Evolutionary conservation across 2,797 vertebrate genomes (phyloP), one percentile per base, ranked within the genome.

Genomic region (Molossus alvarezi): DNA sequence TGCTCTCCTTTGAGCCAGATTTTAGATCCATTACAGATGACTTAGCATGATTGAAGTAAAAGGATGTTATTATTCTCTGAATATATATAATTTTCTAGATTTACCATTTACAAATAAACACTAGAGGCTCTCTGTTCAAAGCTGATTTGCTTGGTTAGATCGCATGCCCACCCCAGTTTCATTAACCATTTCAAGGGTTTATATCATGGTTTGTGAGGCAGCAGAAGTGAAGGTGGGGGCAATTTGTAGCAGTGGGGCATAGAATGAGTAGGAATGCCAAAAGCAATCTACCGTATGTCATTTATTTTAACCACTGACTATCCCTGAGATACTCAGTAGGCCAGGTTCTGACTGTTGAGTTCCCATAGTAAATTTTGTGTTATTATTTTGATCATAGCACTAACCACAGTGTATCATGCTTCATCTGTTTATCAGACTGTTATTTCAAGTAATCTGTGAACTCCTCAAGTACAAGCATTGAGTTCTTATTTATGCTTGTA

Each of bases 401-500:
- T 69, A 51, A 72, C 5, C 1, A 20, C 5, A 77, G 10, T 20
- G 11, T 73, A 69, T 11, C 71, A 25, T 62, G 27, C 23, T 33
- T 65, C 14, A 18, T 72, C 3, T 82, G 18, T 62, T 75, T 77
- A 55, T 77, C 33, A 62, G 25, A 55, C 2, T 51, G 29, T 88
- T 33, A 53, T 12, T 77, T 12, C n/a, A 88, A 55, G 13, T 37
- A 48, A 3, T 83, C 64, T 51, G 15, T 72, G 85, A 90, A 57
- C 21, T 72, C 37, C 12, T 76, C 11, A 62, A 94, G n/a, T 55
- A 2, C 48, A 85, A 96, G 5, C 12, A 64, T 62, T 53, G 23
- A 73, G 9, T 89, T 89, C 4, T 41, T 79, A 80, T 90, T 96
- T 95, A 71, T 85, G 94, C 29, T 71, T 80, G 1, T 51, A 75